Conservation (phyloP, 1,140 invertebrate genomes). For the Pygmarrhopalites habei region DNA sequence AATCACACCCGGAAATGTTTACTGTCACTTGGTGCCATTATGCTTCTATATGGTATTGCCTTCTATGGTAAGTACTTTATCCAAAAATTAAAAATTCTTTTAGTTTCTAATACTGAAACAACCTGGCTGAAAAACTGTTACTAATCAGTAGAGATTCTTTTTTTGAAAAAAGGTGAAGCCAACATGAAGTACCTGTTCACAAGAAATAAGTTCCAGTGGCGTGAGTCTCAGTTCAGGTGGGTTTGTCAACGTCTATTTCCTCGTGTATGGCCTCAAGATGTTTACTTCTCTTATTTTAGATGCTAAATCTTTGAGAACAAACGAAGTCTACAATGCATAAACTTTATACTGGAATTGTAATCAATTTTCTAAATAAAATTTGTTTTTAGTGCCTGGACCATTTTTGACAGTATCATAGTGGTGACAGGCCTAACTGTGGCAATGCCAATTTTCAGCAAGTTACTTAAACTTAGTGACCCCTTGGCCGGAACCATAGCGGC, state of each 20-base stretch:
- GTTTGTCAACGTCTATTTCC: no score
- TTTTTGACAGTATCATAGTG: constrained; percentile 28
- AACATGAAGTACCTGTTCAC: constrained; percentile 71
- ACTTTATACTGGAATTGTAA: no score
- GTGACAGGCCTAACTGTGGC: constrained; percentile 28
- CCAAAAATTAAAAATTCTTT: background rate
- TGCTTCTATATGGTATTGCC: constrained; percentile 34
- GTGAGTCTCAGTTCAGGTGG: constrained; percentile 74
- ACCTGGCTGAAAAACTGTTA: no score
- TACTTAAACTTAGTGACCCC: constrained; percentile 34
- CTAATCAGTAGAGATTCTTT: no score
- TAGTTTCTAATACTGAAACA: no score
- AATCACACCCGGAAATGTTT: constrained; percentile 37
- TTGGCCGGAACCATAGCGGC: constrained; percentile 28
- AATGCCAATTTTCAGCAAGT: constrained; percentile 35
- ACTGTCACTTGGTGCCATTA: constrained; percentile 29
- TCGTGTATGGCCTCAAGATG: no score
- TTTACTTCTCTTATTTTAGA: no score
- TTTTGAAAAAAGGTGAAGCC: constrained; percentile 81
- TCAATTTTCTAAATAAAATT: no score
- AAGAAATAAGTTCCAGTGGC: constrained; percentile 72
- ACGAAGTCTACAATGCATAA: no score
- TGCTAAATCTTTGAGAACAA: no score
- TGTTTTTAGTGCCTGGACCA: constrained; percentile 60
- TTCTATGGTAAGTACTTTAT: constrained; percentile 29